Percentiles rank a stretch among this genome's conserved stretches.
Evolutionary conservation across 2,888 invertebrate species (phyloP).

Genomic region (Odiellus spinosus): DNA sequence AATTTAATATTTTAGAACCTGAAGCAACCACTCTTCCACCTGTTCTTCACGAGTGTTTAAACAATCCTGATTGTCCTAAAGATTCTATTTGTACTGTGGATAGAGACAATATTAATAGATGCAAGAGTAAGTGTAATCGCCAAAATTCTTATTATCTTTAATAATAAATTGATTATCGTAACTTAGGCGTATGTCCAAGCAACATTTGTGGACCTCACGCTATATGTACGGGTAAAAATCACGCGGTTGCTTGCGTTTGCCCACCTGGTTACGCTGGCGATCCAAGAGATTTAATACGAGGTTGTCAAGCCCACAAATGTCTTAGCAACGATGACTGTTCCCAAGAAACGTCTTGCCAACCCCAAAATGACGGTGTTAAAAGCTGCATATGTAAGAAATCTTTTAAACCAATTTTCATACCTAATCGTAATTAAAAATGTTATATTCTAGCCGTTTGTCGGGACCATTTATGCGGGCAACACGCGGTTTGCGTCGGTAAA

Average conservation of each 20-base stretch:
- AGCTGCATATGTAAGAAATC: too few species aligned
- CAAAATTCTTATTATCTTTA: too few species aligned
- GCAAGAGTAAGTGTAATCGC: conserved; percentile 36
- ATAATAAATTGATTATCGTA: too few species aligned
- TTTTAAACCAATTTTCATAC: too few species aligned
- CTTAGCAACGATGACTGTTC: too few species aligned
- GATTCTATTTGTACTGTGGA: conserved; percentile 18
- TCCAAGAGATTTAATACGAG: conserved; percentile 58
- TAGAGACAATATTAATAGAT: conserved; percentile 43
- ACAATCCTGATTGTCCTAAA: conserved; percentile 17
- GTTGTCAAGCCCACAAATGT: conserved; percentile 37
- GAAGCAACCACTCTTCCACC: too few species aligned
- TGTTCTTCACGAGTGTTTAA: conserved; percentile 11
- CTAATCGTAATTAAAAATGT: not conserved
- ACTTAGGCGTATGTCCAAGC: too few species aligned
- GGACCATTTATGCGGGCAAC: conserved; percentile 46
- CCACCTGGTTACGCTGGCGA: conserved; percentile 60
- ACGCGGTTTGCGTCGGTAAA: conserved; percentile 63
- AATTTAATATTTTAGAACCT: too few species aligned
- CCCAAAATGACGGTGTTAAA: too few species aligned
- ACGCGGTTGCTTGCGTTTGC: conserved; percentile 76
- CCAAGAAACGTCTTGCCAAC: too few species aligned
- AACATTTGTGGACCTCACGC: conserved; percentile 60
- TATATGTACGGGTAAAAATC: conserved; percentile 71
- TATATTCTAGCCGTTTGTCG: conserved; percentile 4